Evolutionary conservation across 1,140 invertebrate genomes (phyloP), one percentile per base, ranked within the genome.

Genomic region (Leptestheria dahalacensis): DNA sequence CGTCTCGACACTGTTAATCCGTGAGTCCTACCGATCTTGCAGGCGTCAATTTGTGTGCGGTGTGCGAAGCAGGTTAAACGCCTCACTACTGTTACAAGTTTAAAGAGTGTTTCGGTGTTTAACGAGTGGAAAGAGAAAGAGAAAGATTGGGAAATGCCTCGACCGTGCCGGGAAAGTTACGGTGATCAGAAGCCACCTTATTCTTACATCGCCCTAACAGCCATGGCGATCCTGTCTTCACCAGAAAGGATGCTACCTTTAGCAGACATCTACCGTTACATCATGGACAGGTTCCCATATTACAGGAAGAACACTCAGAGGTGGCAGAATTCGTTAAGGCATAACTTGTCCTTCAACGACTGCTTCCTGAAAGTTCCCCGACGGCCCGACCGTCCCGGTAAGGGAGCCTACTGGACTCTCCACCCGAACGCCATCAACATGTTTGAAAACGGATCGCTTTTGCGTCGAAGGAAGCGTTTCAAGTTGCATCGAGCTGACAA

Each of bases 111-210:
- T 41, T 6, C 15, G 33, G 15, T 9, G 33, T 41, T 41, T 41
- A 41, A 9, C 33, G 9, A 11, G 48, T 50, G 11, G 46, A n/a
- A 47, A 47, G 46, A 47, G 33, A 41, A 41, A 6, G 33, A 41
- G 6, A 9, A 9, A 41, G 6, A 41, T 15, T 41, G 33, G 33
- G 15, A 41, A 65, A 94, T 94, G 91, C 90, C 90, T 67, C 81
- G 90, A 68, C 91, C 90, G 49, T 87, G 86, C 67, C 79, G 89
- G 66, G 90, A 91, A 73, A 88, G 86, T n/a, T 94, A 93, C 71
- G 89, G 88, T 67, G 89, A 91, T 70, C 88, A 93, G 68, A 97
- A 97, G 70, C 93, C 93, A 47, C 92, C 93, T 0, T 97, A 94
- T 71, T 96, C 91, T 0, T 97, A 97, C 70, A 97, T 97, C 61